Evolutionary conservation across 2,113 vertebrate genomes (phyloP), one percentile per base, ranked within the genome.

Genomic region (Myotis yumanensis): DNA sequence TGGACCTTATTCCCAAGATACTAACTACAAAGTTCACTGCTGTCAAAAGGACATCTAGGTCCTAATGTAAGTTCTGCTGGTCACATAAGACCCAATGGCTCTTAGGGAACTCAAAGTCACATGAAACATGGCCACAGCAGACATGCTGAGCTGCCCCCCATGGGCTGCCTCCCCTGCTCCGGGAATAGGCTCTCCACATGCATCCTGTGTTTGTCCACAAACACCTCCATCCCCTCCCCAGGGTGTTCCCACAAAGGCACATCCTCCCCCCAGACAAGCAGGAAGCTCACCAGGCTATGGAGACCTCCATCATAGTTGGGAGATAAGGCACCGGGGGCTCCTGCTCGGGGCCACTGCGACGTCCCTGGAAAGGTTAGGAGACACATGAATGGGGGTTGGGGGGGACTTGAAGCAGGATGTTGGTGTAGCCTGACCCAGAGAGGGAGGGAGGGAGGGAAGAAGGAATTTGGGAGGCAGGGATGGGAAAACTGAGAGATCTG

Each of bases 281-380:
- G 18, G 3, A 18, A 9, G 94, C 99, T 98, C 98, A 99, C 99
- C 98, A 99, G 98, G 87, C 99, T 97, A 72, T 99, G 99, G 86
- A 99, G 98, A 96, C 98, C 98, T 92, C 99, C 99, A 93, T 99
- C 99, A 7, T 99, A 99, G 98, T 96, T 99, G 91, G 99, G 99
- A 59, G 99, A 99, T 96, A 99, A 99, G 91, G 99, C 99, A 96
- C 99, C 98, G 37, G 99, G 99, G 86, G 98, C 99, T 66, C 99
- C 98, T 9, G 99, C 98, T 96, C 99, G 99, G 30, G 99, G 98
- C 99, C 99, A 99, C 98, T 99, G 99, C 46, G 99, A 99, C 46
- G 98, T 99, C 98, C 99, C 99, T 99, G 98, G 1, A 20, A 52
- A 89, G 0, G 5, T 35, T 2, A 84, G 23, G 59, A 2, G 15